Evolutionary conservation across 1,140 invertebrate species (phyloP).

Genomic region (Palaemon carinicauda): DNA sequence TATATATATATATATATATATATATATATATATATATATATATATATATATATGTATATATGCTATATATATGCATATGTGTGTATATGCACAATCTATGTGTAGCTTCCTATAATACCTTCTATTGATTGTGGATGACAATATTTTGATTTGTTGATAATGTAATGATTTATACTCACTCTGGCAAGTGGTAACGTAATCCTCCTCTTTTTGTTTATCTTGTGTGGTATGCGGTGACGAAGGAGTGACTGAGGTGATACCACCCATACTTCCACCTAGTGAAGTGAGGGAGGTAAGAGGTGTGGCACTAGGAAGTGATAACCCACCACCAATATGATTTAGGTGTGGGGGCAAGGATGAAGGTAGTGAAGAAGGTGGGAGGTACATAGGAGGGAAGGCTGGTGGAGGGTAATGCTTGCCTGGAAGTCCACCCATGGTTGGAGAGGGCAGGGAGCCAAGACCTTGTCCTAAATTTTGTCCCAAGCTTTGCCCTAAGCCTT

Average conservation of each 20-base stretch:
- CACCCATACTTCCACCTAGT: slow-evolving; percentile 47
- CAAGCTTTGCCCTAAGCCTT: slow-evolving; percentile 60
- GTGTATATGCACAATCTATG: neutral
- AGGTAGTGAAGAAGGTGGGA: slow-evolving; percentile 58
- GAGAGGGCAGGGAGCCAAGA: slow-evolving; percentile 63
- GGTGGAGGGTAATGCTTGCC: slow-evolving; percentile 59
- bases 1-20: too few species aligned
- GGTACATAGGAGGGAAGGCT: slow-evolving; percentile 62
- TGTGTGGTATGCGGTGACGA: slow-evolving; percentile 56
- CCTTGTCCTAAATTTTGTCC: slow-evolving; percentile 58
- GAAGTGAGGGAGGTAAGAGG: slow-evolving; percentile 59
- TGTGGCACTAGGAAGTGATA: slow-evolving; percentile 45
- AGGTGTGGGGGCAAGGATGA: slow-evolving; percentile 60
- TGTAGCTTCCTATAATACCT: neutral
- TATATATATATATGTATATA: too few species aligned
- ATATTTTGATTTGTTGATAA: neutral
- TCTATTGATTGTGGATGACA: too few species aligned
- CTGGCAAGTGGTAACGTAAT: slow-evolving; percentile 59
- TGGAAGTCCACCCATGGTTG: slow-evolving; percentile 59
- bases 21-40: too few species aligned
- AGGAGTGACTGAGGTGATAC: slow-evolving; percentile 63
- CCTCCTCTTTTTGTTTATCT: slow-evolving; percentile 48
- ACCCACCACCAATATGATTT: slow-evolving; percentile 49
- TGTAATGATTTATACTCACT: slow-evolving; percentile 50
- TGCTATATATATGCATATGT: too few species aligned